A percentile compares a stretch with the other conserved stretches of the same genome.
These are phyloP conservation scores for Eubucco bourcierii DNA, from an alignment of 2,113 vertebrate species.

Conservation along the genomic window DNA sequence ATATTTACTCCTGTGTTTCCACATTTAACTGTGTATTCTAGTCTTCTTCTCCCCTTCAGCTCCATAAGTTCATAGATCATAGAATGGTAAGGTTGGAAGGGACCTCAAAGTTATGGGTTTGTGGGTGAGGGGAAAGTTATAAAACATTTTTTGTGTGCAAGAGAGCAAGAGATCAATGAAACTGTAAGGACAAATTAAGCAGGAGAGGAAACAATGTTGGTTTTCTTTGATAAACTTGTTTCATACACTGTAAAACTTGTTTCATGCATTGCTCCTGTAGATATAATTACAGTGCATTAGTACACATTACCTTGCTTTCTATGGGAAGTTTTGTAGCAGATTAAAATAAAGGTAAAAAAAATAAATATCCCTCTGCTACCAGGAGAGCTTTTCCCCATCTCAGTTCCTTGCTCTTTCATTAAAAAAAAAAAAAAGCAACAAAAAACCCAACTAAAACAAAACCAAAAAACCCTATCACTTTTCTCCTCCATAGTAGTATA, in stretches of 20 bases:
- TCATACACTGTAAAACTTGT: background rate
- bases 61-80: no score
- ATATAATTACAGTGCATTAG: background rate
- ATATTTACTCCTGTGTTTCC: background rate
- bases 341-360: background rate
- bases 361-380: background rate
- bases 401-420: background rate
- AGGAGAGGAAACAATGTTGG: background rate
- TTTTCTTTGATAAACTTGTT: background rate
- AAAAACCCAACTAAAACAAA: background rate
- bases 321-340: background rate
- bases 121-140: fast-evolving
- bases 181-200: background rate
- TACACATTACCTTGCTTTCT: background rate
- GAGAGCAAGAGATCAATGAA: background rate
- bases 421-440: background rate
- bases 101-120: no score
- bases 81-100: no score
- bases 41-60: background rate
- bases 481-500: background rate
- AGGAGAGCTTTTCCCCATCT: background rate
- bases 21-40: background rate
- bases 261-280: background rate
- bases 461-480: background rate
- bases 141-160: background rate